Conservation (phyloP, 2,113 vertebrate species). For the Gulo gulo region DNA sequence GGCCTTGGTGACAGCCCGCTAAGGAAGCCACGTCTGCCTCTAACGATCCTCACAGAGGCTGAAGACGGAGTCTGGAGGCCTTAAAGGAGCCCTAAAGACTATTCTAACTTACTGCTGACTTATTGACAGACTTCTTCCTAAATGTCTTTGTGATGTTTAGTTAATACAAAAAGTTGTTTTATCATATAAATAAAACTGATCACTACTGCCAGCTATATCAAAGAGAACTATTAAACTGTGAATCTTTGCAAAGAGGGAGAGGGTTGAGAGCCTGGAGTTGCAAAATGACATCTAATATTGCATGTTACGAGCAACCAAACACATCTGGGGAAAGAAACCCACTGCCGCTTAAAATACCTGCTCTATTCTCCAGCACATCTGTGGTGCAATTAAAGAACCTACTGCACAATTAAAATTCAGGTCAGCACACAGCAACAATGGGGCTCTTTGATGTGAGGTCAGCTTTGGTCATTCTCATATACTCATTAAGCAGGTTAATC, state of each 20-base stretch:
- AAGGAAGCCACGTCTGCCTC: conserved; percentile 71
- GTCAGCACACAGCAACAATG: conserved; percentile 89
- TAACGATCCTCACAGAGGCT: conserved; percentile 56
- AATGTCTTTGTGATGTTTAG: conserved; percentile 36
- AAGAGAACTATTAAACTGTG: conserved; percentile 19
- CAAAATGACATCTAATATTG: not conserved
- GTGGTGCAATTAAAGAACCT: conserved; percentile 80
- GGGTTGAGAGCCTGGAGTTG: not conserved
- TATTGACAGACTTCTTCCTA: conserved; percentile 63
- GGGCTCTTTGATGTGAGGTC: conserved; percentile 92
- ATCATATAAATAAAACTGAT: conserved; percentile 43
- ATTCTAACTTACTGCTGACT: conserved; percentile 73
- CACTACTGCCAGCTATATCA: not conserved
- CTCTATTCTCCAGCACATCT: conserved; percentile 76
- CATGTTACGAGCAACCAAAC: conserved; percentile 55
- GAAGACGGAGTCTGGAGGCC: conserved; percentile 52
- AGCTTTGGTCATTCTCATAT: conserved; percentile 90
- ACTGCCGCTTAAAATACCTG: conserved; percentile 58
- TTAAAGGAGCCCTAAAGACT: conserved; percentile 60
- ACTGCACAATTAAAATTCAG: conserved; percentile 84
- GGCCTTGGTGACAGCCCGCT: conserved; percentile 56
- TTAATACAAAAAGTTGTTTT: conserved; percentile 48
- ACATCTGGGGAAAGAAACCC: conserved; percentile 74
- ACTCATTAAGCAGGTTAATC: conserved; percentile 93
- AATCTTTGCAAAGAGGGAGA: conserved; percentile 11